A percentile compares a stretch with the other conserved stretches of the same genome.
Conservation (phyloP, 1,140 invertebrate genomes). For the Cephus cinctus region DNA sequence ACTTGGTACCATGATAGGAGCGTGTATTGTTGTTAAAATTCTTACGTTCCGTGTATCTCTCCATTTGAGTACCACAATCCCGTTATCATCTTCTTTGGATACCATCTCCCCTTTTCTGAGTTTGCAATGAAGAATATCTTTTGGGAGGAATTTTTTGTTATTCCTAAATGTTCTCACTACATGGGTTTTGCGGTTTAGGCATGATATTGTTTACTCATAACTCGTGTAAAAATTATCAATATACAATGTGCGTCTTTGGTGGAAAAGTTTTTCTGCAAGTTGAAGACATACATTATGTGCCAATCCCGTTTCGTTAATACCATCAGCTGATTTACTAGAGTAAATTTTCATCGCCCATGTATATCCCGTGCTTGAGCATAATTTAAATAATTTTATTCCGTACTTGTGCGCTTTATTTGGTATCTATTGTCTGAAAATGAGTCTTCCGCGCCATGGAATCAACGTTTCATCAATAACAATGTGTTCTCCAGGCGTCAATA, state of each 20-base stretch:
- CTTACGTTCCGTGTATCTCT: conserved; percentile 29
- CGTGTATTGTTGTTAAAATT: conserved; percentile 29
- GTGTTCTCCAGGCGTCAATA: conserved; percentile 23
- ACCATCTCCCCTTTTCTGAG: conserved; percentile 42
- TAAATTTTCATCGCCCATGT: conserved; percentile 35
- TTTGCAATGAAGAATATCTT: conserved; percentile 30
- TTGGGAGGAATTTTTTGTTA: conserved; percentile 36
- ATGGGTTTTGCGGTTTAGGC: conserved; percentile 47
- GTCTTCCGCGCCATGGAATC: conserved; percentile 35
- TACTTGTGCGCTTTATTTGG: conserved; percentile 37
- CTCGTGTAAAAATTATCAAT: conserved; percentile 30
- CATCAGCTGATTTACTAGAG: conserved; percentile 18
- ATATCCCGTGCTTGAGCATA: conserved; percentile 26
- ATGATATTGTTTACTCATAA: conserved; percentile 17
- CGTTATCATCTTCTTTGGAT: conserved; percentile 40
- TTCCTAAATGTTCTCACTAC: conserved; percentile 47
- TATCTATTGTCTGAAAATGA: conserved; percentile 40
- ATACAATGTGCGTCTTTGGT: conserved; percentile 25
- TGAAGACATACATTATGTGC: conserved; percentile 19
- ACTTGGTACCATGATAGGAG: conserved; percentile 15
- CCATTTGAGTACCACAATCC: conserved; percentile 37
- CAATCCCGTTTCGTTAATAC: conserved; percentile 17
- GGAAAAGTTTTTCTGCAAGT: conserved; percentile 20
- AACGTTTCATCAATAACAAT: conserved; percentile 38
- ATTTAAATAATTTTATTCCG: conserved; percentile 36